Base-by-base conservation (phyloP, 2,113 vertebrate genomes). In the Riparia riparia region DNA sequence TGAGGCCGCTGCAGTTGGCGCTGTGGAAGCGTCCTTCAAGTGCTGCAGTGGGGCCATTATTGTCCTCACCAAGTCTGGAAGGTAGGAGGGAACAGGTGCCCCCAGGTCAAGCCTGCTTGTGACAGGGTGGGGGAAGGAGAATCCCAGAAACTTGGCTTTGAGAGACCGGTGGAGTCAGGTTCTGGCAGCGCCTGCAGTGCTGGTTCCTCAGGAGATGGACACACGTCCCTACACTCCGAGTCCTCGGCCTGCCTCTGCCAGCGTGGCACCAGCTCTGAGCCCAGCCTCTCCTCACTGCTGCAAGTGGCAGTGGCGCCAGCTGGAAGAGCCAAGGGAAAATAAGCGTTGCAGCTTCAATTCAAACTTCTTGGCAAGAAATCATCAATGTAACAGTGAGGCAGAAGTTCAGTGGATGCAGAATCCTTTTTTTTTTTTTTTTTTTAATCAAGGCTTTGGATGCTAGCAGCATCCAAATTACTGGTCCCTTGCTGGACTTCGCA, bases 11-110 rank as follows among this genome's bases (percentile, higher is more conserved):
- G 99, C 99, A 80, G 99, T 99, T 80, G 99, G 99, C 34, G 98
- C 99, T 58, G 99, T 99, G 66, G 99, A 99, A 98, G 98, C 99
- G 56, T 99, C 99, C 89, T 99, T 99, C 98, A 99, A 99, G 98
- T 99, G 99, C 98, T 99, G 98, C 95, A 99, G 99, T 57, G 99
- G 98, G 96, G 99, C 99, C 95, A 99, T 99, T 97, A 99, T 99
- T 95, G 98, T 99, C 54, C 99, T 99, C 96, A 99, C 99, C 97
- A 99, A 99, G 96, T 98, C 99, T 93, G 99, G 99, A 98, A 99
- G 99, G 99, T 99, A 99, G 99, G 98, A 98, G 96, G 97, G 56
- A 72, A 56, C 78, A 91, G 94, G 58, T 84, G 89, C 54, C 86
- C 57, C 37, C 83, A 82, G 79, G 65, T 90, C 84, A 25, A 65